Conservation (phyloP, 2,888 invertebrate species). For the Orthosia incerta region DNA sequence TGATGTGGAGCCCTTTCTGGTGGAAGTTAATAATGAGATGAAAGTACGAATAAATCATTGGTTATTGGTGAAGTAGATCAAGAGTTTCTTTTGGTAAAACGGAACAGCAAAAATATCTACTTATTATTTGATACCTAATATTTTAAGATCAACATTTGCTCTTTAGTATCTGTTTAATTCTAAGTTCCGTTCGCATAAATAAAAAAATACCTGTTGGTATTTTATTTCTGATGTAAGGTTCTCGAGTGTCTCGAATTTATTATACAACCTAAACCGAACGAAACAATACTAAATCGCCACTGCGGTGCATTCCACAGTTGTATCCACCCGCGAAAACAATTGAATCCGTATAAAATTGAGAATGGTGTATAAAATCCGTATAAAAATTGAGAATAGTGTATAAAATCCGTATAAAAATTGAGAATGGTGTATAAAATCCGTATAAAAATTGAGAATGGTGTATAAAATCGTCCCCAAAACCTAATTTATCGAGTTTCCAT, state of each 20-base stretch:
- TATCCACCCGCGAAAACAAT: conserved; percentile 3
- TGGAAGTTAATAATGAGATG: conserved; percentile 50
- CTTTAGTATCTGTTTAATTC: background rate
- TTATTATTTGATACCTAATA: background rate
- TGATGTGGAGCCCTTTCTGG: conserved; percentile 44
- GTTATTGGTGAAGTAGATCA: conserved; percentile 1
- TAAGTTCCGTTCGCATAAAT: background rate
- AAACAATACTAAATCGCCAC: background rate
- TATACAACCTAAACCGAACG: background rate
- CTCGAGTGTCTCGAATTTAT: background rate
- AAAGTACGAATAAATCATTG: conserved; percentile 31
- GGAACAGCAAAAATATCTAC: background rate
- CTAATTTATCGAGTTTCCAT: conserved; percentile 58
- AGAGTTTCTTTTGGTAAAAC: background rate
- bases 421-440: no score
- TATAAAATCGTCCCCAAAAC: conserved; percentile 43
- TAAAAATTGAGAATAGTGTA: no score
- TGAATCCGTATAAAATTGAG: no score
- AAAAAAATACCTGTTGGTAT: no score
- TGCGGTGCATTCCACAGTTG: background rate
- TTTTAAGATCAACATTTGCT: background rate
- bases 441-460: no score
- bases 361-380: no score
- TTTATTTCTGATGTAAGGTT: background rate
- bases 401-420: no score